Evolutionary conservation across 2,888 invertebrate species (phyloP), one percentile per base, ranked within the genome.

Genomic region (Rhagophthalmus giganteus): DNA sequence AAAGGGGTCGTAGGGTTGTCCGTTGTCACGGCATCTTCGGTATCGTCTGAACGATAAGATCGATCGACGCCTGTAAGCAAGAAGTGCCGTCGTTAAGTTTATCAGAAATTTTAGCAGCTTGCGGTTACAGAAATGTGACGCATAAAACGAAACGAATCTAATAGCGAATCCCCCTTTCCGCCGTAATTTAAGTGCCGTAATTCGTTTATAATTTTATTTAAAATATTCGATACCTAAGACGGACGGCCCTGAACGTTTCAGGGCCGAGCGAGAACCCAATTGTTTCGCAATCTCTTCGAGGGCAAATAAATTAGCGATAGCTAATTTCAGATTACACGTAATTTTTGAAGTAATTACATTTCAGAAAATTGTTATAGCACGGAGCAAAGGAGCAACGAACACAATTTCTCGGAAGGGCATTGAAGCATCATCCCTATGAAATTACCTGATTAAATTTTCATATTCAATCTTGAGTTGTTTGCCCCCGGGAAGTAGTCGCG

Each of bases 391-490:
- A 59, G 57, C 59, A 57, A 46, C 58, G 64, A 64, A 64, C 64
- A 66, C 65, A 68, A 68, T 71, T 69, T 68, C 68, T 64, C 63
- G 64, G 62, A 62, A 62, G 62, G 63, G 72, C 68, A 70, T 66
- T 66, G 67, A 66, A 62, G 68, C 73, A 71, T 74, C 72, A 74
- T 76, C 80, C 80, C 80, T 80, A 81, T 81, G 80, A 82, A 82
- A 82, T 82, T 81, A 81, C 80, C 79, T 79, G 79, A 85, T 85
- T 85, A 85, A 85, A 84, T 81, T 85, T 85, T 85, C 84, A 85
- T 85, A 85, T 85, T 85, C 85, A 85, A 85, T 85, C 84, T 84
- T 82, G 82, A 80, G 78, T 79, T 81, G 81, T 81, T 81, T 81
- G 79, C 81, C 76, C 77, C 74, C 75, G 79, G 80, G 80, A 79